Evolutionary conservation across 2,888 invertebrate genomes (phyloP), one percentile per base, ranked within the genome.

Genomic region (Latrodectus hesperus): DNA sequence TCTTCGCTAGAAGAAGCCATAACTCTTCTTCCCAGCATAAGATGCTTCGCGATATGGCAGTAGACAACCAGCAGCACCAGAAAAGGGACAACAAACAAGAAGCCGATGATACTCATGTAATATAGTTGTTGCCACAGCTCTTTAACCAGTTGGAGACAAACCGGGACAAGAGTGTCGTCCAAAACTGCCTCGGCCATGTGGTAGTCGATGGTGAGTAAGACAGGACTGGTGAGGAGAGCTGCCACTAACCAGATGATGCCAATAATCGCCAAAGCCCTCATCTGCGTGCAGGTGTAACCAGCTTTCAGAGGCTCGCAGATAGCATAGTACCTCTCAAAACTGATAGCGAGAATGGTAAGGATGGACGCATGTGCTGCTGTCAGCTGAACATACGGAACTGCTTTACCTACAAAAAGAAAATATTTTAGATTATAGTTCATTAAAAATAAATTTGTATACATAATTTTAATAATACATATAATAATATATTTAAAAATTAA

Each of bases 321-420:
- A 90, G 98, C 98, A 93, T 96, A 96, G 82, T 89, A 96, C 84
- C 96, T 94, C 93, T 98, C 98, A 92, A 98, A 96, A 91, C 97
- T 97, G 92, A 98, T 98, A 86, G 97, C 98, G 91, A 98, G 93
- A 91, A 98, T 98, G 68, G 98, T 98, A 79, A 98, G 94, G 5
- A 97, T 97, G 65, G 97, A 97, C 38, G 97, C 97, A 92, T 98
- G 97, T 4, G 97, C 97, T 22, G 98, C 97, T 0, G 97, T 96
- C 91, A 97, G 93, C 93, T 98, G 98, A 89, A 98, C 95, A 92
- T 97, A 97, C 0, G 98, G 97, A 6, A 98, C 97, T 38, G 96
- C 95, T 92, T 97, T 96, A 93, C 98, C 98, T 98, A 94, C 51
- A 68, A 71, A 72, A 65, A 49, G 11, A 60, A 60, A 60, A n/a